Evolutionary conservation across 1,140 invertebrate species (phyloP).

Genomic region (Cydia strobilella): DNA sequence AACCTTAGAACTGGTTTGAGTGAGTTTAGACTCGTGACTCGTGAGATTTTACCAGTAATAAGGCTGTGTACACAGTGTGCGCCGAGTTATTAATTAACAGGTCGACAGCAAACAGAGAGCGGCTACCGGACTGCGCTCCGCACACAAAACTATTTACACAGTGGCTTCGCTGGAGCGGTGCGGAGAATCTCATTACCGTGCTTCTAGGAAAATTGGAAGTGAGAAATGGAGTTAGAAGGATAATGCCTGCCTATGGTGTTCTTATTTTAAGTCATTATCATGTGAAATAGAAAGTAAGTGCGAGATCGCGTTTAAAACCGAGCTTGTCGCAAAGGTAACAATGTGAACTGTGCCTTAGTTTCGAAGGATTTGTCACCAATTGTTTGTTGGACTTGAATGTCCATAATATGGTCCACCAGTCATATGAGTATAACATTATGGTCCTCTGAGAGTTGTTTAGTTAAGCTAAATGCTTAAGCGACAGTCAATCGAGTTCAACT

Average conservation of each 20-base stretch:
- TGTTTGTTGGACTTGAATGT: too few relatives aligned
- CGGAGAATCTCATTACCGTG: constrained; percentile 73
- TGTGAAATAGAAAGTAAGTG: constrained; percentile 34
- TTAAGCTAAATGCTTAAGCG: too few relatives aligned
- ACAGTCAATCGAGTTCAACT: too few relatives aligned
- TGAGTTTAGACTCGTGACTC: constrained; percentile 73
- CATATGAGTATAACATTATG: too few relatives aligned
- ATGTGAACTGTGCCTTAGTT: constrained; percentile 1
- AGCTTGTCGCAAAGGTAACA: constrained; percentile 1
- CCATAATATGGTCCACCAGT: too few relatives aligned
- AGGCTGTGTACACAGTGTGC: constrained; percentile 76
- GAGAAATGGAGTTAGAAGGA: constrained; percentile 74
- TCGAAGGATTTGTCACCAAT: neutral
- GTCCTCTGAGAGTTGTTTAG: too few relatives aligned
- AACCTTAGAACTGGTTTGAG: constrained; percentile 69
- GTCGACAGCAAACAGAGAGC: constrained; percentile 76
- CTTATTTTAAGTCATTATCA: constrained; percentile 66
- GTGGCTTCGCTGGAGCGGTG: constrained; percentile 60
- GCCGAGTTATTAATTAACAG: constrained; percentile 79
- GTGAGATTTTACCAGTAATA: constrained; percentile 79
- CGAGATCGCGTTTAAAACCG: neutral
- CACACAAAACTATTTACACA: constrained; percentile 71
- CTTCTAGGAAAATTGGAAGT: constrained; percentile 75
- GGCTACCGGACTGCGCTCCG: constrained; percentile 75
- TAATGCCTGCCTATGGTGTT: constrained; percentile 54